These are phyloP conservation scores for Gallinago stenura DNA, from an alignment of 2,797 vertebrate genomes.

Conservation along the genomic window DNA sequence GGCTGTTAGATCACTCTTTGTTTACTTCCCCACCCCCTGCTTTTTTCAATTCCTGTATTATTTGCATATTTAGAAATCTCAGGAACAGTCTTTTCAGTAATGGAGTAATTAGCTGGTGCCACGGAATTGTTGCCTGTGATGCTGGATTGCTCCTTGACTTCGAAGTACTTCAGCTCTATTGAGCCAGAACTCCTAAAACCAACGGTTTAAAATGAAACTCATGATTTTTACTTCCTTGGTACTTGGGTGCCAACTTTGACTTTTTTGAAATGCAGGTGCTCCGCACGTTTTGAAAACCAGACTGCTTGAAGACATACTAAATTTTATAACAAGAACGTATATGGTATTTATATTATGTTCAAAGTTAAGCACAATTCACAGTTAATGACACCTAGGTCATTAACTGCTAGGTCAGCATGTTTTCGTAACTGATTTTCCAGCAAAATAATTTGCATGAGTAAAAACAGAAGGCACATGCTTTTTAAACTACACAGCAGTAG, in stretches of 20 bases:
- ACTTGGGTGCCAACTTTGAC: neutral
- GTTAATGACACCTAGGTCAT: neutral
- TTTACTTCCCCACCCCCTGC: neutral
- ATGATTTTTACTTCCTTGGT: neutral
- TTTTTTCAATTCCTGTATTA: neutral
- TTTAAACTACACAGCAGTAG: neutral
- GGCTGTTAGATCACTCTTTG: neutral
- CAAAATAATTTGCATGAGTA: neutral
- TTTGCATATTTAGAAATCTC: neutral
- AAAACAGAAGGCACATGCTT: neutral
- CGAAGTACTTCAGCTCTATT: neutral
- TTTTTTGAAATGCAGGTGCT: neutral
- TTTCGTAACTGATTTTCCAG: neutral
- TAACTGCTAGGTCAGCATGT: neutral
- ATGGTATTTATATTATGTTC: neutral
- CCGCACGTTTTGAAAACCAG: neutral
- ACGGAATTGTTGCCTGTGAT: neutral
- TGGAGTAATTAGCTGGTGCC: neutral
- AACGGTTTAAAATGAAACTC: neutral
- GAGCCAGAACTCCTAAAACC: neutral
- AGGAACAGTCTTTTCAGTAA: neutral
- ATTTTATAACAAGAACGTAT: neutral
- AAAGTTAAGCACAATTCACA: neutral
- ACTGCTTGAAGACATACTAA: neutral
- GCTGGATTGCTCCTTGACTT: neutral